Evolutionary conservation across 2,888 invertebrate species (phyloP).

Genomic region (Lacanobia oleracea): DNA sequence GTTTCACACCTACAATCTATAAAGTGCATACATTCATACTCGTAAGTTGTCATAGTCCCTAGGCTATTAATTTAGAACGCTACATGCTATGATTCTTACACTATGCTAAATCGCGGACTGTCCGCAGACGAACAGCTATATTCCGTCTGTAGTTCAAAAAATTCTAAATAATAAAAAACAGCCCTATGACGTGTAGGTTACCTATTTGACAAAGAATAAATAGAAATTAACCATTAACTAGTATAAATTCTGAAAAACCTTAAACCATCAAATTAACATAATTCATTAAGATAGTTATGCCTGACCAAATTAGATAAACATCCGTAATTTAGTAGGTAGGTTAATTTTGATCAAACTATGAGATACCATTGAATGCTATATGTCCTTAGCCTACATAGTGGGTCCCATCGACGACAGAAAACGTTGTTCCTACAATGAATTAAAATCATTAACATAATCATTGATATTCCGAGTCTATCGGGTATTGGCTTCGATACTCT

Average conservation of each 20-base stretch:
- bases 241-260: conserved; percentile 5
- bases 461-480: conserved; percentile 52
- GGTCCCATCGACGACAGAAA: conserved; percentile 45
- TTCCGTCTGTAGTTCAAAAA: too few species aligned
- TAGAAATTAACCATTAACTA: neutral
- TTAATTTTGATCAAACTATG: conserved; percentile 58
- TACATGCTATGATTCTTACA: neutral
- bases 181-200: neutral
- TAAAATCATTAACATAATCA: conserved; percentile 54
- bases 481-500: conserved; percentile 41
- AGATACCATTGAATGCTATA: conserved; percentile 59
- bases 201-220: neutral
- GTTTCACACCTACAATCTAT: neutral
- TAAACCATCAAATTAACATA: conserved; percentile 32
- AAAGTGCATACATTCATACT: neutral
- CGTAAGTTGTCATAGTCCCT: neutral
- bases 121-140: neutral
- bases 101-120: neutral
- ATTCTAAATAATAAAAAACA: too few species aligned
- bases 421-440: conserved; percentile 46
- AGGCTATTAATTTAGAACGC: neutral
- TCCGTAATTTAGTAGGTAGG: conserved; percentile 55
- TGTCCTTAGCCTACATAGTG: conserved; percentile 61
- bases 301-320: conserved; percentile 60
- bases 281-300: conserved; percentile 49